A percentile compares a stretch with the other conserved stretches of the same genome.
phyloP scores from a whole-genome alignment of 2,888 invertebrate genomes.

The Netelia virgata region DNA sequence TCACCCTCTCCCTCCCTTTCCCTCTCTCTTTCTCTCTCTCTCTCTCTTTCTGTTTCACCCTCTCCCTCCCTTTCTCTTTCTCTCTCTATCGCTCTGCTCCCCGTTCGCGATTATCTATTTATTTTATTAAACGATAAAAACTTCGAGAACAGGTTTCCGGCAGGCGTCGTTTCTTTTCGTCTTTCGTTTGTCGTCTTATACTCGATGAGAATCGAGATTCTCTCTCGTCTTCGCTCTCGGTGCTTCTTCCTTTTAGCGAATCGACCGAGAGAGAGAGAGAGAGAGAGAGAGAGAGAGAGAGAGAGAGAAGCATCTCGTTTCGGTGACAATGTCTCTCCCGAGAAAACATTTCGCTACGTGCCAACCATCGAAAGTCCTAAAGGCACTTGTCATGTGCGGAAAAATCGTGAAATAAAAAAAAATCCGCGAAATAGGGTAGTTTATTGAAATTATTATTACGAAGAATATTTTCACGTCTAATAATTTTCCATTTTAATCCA shows the following conservation, averaged over 20 bases:
- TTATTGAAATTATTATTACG: no score
- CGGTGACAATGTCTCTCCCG: no score
- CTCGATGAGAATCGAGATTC: constrained; percentile 32
- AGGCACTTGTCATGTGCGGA: no score
- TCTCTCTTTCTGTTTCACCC: not conserved
- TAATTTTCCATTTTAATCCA: no score
- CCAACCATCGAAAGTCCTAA: no score
- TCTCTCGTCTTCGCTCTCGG: not conserved
- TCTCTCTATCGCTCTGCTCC: constrained; percentile 25
- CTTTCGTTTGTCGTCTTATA: constrained; percentile 34
- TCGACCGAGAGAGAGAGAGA: not conserved
- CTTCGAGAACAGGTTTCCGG: constrained; percentile 80
- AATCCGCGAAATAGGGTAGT: no score
- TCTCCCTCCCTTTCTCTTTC: constrained; percentile 2
- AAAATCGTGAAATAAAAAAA: no score
- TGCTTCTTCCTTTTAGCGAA: not conserved
- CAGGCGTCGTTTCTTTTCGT: constrained; percentile 71
- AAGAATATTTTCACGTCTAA: no score
- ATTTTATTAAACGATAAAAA: constrained; percentile 82
- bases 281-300: no score
- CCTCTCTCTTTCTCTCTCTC: constrained; percentile 17
- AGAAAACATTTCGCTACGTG: no score
- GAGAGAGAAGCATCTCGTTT: no score
- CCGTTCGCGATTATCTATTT: constrained; percentile 80
- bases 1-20: not conserved